Evolutionary conservation across 2,797 vertebrate genomes (phyloP).

Genomic region (Heliangelus exortis): DNA sequence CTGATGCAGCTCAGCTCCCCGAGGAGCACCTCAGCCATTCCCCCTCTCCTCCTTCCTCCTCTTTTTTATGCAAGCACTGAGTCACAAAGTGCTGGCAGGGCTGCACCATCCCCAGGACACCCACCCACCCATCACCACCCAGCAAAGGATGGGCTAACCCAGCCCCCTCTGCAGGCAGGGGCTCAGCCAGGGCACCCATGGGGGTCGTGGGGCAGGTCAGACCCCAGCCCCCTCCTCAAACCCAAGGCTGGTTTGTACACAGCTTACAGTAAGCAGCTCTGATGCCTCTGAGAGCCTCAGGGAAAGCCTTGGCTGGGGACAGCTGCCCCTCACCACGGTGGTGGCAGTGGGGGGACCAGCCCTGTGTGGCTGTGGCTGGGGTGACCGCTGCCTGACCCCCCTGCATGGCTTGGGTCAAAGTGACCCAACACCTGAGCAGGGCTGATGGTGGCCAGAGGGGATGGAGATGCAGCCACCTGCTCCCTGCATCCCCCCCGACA

Average conservation of each 20-base stretch:
- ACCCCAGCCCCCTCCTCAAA: accelerated
- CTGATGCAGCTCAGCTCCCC: not conserved
- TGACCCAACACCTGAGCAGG: not conserved
- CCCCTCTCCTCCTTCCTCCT: not conserved
- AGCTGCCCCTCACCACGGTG: not conserved
- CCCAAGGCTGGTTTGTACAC: not conserved
- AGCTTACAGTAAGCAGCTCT: not conserved
- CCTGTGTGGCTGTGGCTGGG: not conserved
- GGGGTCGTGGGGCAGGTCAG: not conserved
- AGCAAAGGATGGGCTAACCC: accelerated
- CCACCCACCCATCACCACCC: accelerated
- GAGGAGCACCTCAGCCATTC: not conserved
- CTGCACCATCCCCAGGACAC: not conserved
- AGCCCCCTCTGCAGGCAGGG: not conserved
- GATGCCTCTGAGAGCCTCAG: not conserved
- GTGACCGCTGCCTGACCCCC: not conserved
- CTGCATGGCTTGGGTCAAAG: not conserved
- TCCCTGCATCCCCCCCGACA: accelerated
- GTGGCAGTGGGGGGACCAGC: accelerated
- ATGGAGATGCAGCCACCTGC: not conserved
- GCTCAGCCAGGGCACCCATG: not conserved
- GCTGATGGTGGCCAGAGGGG: not conserved
- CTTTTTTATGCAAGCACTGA: not conserved
- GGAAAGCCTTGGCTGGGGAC: not conserved
- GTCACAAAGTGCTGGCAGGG: not conserved